Evolutionary conservation across 2,113 vertebrate genomes (phyloP), one percentile per base, ranked within the genome.

Genomic region (Periophthalmus modestus): DNA sequence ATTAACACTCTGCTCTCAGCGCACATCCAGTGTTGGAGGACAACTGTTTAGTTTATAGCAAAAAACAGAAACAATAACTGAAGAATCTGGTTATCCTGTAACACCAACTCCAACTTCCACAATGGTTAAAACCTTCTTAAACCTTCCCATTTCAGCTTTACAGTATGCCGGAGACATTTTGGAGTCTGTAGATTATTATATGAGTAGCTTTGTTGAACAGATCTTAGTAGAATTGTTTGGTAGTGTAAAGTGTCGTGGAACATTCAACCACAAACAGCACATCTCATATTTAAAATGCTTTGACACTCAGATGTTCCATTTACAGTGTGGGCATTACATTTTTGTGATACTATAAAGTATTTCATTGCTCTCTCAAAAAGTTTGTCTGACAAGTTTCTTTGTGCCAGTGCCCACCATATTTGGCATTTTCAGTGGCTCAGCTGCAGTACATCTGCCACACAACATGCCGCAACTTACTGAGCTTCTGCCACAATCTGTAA

Each of bases 1-100:
- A 87, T 74, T 80, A 61, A 75, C 68, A 77, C 61, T 73, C 43
- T 62, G 52, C 46, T 36, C 63, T 69, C 46, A 75, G 33, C n/a
- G 4, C n/a, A 59, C 19, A 14, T 6, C n/a, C n/a, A 54, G 66
- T 59, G 46, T 70, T 39, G 57, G 2, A 79, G 46, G 18, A 28
- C 55, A 1, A 72, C 11, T 9, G n/a, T 7, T 52, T 43, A 16
- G 34, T 62, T 66, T 19, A 69, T 10, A 66, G 12, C 58, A 21
- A 36, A n/a, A n/a, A 14, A 36, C 21, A 69, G 54, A 43, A 66
- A 55, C 19, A 55, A 43, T 43, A 43, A 55, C 6, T 21, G 12
- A 23, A 59, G 13, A 14, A 24, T 50, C 5, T 50, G 48, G 14
- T 50, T 5, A 50, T 50, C 15, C 48, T 50, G 3, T 18, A 5